Base-by-base conservation (phyloP, 2,797 vertebrate genomes). In the Coendou prehensilis region DNA sequence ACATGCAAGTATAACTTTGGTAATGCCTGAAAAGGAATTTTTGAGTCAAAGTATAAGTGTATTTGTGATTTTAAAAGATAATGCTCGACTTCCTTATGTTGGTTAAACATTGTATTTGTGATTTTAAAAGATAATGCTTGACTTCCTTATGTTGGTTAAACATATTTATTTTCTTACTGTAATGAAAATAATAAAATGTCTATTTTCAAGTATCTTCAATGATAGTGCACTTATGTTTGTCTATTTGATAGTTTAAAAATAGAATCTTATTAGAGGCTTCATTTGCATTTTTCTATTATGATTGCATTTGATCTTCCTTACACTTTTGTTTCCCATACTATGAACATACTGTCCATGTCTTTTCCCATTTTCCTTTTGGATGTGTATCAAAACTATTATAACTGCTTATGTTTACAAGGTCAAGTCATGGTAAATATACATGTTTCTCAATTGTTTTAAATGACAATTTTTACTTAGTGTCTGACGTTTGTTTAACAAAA, bases 221-320 rank as follows among this genome's bases (percentile, higher is more conserved):
- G n/a, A 54, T 17, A 64, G 52, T 50, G 1, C 41, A 86, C 11
- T 61, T 78, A 28, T 20, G 1, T 84, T 61, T 76, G 15, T 30
- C 18, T 3, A 20, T 75, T 33, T 79, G 56, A 45, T 67, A 93
- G 7, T 15, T 89, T 56, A 83, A 54, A 73, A 73, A 11, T 30
- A 9, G 18, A 50, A 84, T 71, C 63, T 56, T 26, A 11, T 18
- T 87, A 63, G 22, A 78, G 6, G 14, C 50, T 59, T 86, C n/a
- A 57, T 63, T 88, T 94, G 2, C 23, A 59, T 61, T 81, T 93
- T 96, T 82, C 64, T 83, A 56, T 47, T 41, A 75, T 47, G 28
- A 85, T 4, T 69, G 2, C 4, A 18, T 26, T 4, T 61, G 30
- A 33, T 84, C 47, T 28, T 20, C 10, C 86, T 83, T 79, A 20